Conservation (phyloP, 1,140 invertebrate genomes). For the Drosophila parvula region DNA sequence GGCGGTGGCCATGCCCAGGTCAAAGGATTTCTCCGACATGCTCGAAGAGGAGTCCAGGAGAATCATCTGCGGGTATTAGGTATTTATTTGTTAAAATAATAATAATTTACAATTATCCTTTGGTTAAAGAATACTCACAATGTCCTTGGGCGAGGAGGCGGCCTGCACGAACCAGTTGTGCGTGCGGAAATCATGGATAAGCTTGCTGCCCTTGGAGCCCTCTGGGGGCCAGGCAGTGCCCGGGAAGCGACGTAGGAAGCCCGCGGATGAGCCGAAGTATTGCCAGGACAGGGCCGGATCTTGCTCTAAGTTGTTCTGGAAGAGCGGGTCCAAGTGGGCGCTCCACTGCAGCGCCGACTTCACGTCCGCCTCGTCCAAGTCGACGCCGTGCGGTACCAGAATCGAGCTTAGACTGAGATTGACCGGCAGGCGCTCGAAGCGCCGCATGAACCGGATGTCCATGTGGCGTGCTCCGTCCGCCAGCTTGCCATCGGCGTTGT, state of each 20-base stretch:
- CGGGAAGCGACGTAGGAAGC: conserved; percentile 96
- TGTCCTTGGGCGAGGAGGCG: conserved; percentile 97
- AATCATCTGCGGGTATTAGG: conserved; percentile 86
- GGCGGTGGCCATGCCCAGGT: conserved; percentile 94
- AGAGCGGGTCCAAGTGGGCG: conserved; percentile 94
- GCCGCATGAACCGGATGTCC: conserved; percentile 88
- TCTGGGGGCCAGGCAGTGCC: conserved; percentile 92
- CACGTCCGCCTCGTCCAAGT: conserved; percentile 89
- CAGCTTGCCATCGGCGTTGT: conserved; percentile 88
- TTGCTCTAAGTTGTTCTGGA: conserved; percentile 95
- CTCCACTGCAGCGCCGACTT: conserved; percentile 96
- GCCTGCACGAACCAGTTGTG: conserved; percentile 97
- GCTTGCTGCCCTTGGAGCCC: conserved; percentile 86
- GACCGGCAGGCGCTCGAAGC: conserved; percentile 92
- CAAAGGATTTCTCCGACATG: conserved; percentile 92
- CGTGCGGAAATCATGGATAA: conserved; percentile 94
- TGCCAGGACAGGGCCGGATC: conserved; percentile 97
- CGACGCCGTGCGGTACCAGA: conserved; percentile 93
- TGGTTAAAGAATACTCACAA: conserved; percentile 86
- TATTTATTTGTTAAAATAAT: not conserved
- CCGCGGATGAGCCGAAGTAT: conserved; percentile 96
- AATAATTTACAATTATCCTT: too few species aligned
- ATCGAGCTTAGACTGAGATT: conserved; percentile 94
- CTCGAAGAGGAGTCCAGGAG: conserved; percentile 95
- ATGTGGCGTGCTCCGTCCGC: conserved; percentile 88